These are phyloP conservation scores for Odocoileus virginianus DNA, from an alignment of 2,113 vertebrate genomes.

Conservation along the genomic window DNA sequence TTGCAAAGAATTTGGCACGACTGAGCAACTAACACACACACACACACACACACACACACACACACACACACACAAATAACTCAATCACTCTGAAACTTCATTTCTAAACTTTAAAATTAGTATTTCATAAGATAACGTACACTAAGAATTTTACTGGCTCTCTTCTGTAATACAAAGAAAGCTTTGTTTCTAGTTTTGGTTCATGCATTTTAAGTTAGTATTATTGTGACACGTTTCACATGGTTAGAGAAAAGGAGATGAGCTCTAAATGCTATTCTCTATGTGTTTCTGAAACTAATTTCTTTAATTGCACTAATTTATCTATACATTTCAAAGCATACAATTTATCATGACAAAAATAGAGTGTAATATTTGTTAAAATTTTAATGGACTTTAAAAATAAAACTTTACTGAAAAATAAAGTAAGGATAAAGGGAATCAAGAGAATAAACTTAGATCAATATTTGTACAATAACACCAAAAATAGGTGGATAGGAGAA, in stretches of 20 bases:
- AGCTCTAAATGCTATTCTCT: background rate
- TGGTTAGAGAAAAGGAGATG: background rate
- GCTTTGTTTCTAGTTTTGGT: background rate
- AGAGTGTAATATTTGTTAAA: background rate
- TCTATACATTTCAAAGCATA: background rate
- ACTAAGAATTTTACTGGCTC: background rate
- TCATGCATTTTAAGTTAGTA: background rate
- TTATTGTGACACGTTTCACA: background rate
- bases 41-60: background rate
- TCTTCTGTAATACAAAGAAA: background rate
- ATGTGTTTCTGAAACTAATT: background rate
- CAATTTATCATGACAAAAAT: background rate
- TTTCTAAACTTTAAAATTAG: background rate
- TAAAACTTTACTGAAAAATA: background rate
- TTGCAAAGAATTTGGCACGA: background rate
- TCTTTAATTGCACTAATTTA: background rate
- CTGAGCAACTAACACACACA: background rate
- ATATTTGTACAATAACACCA: background rate
- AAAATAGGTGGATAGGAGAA: background rate
- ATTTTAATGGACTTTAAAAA: background rate
- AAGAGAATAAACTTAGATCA: background rate
- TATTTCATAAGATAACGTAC: background rate
- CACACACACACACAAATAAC: background rate
- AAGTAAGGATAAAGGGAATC: background rate
- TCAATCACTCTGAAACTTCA: background rate